These are phyloP conservation scores for Rhadina sibilatrix DNA, from an alignment of 2,113 vertebrate genomes.

Conservation along the genomic window DNA sequence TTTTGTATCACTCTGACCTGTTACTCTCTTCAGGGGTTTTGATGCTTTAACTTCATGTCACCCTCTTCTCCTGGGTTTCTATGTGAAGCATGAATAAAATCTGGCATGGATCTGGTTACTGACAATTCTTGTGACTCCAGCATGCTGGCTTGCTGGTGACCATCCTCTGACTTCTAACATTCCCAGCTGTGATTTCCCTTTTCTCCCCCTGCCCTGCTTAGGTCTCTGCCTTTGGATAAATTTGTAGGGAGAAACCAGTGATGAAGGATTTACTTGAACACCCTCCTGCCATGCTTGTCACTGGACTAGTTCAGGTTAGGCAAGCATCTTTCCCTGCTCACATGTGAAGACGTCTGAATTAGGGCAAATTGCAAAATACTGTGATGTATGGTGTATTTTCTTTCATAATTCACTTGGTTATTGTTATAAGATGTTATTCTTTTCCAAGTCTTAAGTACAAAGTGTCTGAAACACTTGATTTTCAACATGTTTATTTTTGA, in stretches of 20 bases:
- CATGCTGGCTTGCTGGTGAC: not conserved
- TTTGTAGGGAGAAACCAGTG: not conserved
- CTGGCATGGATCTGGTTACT: not conserved
- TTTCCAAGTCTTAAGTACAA: not conserved
- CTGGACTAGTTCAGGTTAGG: not conserved
- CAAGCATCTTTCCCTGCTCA: not conserved
- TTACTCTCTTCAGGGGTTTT: not conserved
- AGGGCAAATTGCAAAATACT: not conserved
- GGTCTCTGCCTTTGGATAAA: not conserved
- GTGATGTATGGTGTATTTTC: not conserved
- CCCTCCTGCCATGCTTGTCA: not conserved
- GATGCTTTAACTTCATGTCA: not conserved
- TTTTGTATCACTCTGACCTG: not conserved
- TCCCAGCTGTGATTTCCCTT: not conserved
- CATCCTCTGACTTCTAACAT: not conserved
- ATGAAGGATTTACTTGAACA: not conserved
- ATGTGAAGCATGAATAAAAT: not conserved
- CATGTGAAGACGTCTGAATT: not conserved
- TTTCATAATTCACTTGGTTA: not conserved
- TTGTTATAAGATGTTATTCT: not conserved
- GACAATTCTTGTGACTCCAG: not conserved
- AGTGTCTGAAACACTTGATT: not conserved
- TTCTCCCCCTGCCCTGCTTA: not conserved
- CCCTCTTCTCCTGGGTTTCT: not conserved
- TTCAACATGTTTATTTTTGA: constrained; percentile 26